phyloP scores from a whole-genome alignment of 2,797 vertebrate species.

The Brachyalestes nurse region DNA sequence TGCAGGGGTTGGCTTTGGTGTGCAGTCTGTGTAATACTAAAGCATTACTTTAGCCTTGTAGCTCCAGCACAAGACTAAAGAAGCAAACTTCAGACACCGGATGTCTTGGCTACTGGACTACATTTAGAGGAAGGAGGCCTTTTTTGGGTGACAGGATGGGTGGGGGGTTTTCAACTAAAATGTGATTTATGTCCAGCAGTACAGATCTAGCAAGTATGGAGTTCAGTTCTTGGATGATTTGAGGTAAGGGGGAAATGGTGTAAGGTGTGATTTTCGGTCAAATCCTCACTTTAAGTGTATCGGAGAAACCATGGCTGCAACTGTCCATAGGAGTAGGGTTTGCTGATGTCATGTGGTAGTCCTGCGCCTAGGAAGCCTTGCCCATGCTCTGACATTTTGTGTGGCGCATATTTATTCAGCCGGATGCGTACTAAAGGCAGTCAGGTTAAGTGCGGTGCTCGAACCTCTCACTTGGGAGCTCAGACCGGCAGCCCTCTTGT shows the following conservation, averaged over 20 bases:
- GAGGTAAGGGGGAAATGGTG: background rate
- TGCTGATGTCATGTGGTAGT: background rate
- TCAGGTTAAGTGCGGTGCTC: slow-evolving; percentile 81
- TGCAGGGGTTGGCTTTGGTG: background rate
- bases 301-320: background rate
- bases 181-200: no score
- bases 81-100: no score
- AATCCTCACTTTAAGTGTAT: background rate
- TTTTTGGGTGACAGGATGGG: no score
- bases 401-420: slow-evolving; percentile 81
- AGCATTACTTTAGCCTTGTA: no score
- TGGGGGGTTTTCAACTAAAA: no score
- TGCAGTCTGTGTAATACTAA: background rate
- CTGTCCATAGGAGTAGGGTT: background rate
- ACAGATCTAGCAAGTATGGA: no score
- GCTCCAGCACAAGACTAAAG: no score
- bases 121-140: no score
- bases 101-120: no score
- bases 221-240: no score
- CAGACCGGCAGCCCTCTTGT: slow-evolving; percentile 79
- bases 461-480: slow-evolving; percentile 78
- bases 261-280: background rate
- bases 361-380: slow-evolving; percentile 15
- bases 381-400: slow-evolving; percentile 75
- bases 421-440: slow-evolving; percentile 77